Base-by-base conservation (phyloP, 2,888 invertebrate genomes). In the Druceiella hillmani region DNA sequence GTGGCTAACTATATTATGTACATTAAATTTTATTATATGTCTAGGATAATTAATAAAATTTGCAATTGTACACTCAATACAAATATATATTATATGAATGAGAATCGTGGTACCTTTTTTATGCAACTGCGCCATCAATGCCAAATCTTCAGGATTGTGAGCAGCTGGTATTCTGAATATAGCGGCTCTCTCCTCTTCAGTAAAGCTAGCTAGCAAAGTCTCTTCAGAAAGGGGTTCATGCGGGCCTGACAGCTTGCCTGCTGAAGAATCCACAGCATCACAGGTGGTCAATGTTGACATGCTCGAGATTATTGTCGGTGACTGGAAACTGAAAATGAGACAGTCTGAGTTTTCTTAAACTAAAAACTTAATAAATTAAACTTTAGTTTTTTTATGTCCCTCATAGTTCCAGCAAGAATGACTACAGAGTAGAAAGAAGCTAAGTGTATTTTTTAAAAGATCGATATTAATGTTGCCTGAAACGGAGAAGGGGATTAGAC, bases 141-240 rank as follows among this genome's bases (percentile, higher is more conserved):
- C 70, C 31, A 91, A 62, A 59, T 91, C 90, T 43, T 88, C 87
- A 0, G 79, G 72, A 56, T 83, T 81, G 37, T 74, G 74, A 1
- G 87, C 76, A n/a, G 88, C 85, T 4, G 87, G 83, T 40, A 87
- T 76, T 50, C 74, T 74, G 34, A 81, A 69, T 6, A 90, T 75
- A 1, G 80, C 79, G 13, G 74, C 71, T 2, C 81, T 70, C 58
- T 84, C 83, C 28, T 79, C 78, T 14, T 75, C 72, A 1, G 75
- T 75, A 58, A 84, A 84, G 17, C 79, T 79, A 51, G 79, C 73
- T 4, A 85, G 59, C 1, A 64, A 50, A 0, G 66, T 59, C 49
- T 65, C 65, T 0, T 62, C 59, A 1, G 44, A 46, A 31, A 42
- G 41, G 2, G 44, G 40, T 12, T 59, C 59, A 5, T 60, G 58